These are phyloP conservation scores for Luperina nickerlii DNA, from an alignment of 2,888 invertebrate species.

Conservation along the genomic window DNA sequence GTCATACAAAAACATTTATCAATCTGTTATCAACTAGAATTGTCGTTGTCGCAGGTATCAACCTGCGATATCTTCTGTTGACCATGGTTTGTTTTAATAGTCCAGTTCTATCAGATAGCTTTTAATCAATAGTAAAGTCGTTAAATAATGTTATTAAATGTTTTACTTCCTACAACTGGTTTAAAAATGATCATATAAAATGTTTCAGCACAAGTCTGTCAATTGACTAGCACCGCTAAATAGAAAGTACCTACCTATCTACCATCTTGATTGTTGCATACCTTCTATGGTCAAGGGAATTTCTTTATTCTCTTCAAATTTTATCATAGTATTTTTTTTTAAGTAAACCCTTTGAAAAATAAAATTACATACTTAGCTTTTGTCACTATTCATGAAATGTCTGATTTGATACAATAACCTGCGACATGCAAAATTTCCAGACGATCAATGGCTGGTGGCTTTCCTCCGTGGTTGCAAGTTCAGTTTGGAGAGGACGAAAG, in stretches of 20 bases:
- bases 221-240: not conserved
- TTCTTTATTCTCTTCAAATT: not conserved
- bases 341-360: too few species aligned
- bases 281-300: not conserved
- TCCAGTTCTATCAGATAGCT: not conserved
- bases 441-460: conserved; percentile 91
- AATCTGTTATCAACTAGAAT: conserved; percentile 14
- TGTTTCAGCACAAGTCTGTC: not conserved
- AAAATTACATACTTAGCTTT: not conserved
- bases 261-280: not conserved
- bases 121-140: not conserved
- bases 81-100: conserved; percentile 17
- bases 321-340: not conserved
- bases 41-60: not conserved
- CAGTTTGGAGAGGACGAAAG: conserved; percentile 91
- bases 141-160: not conserved
- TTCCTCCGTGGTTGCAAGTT: conserved; percentile 92
- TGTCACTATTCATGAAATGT: not conserved
- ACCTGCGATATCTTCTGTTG: conserved; percentile 2
- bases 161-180: not conserved
- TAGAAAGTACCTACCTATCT: not conserved
- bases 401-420: not conserved
- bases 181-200: not conserved
- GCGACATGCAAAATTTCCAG: conserved; percentile 73
- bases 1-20: conserved; percentile 27